These are phyloP conservation scores for Drosophila setosimentum DNA, from an alignment of 2,888 invertebrate genomes.

Conservation along the genomic window DNA sequence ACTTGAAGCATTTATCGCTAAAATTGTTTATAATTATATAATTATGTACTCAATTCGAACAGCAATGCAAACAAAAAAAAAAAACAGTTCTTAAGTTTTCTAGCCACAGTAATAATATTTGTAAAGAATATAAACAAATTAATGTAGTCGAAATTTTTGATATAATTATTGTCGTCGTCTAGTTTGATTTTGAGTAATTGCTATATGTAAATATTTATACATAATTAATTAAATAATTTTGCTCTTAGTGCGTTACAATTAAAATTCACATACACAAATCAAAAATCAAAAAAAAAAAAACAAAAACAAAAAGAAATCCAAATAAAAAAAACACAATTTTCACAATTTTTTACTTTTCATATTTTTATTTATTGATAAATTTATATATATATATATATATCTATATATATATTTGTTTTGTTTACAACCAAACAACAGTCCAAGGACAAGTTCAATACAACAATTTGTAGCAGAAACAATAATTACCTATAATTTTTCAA, in stretches of 20 bases:
- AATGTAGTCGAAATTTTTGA: slow-evolving; percentile 52
- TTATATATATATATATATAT: background rate
- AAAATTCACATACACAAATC: slow-evolving; percentile 23
- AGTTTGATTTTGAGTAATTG: slow-evolving; percentile 14
- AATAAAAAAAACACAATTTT: background rate
- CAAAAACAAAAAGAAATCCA: slow-evolving; percentile 23
- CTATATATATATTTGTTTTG: background rate
- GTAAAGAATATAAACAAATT: slow-evolving; percentile 34
- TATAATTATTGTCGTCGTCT: slow-evolving; percentile 14
- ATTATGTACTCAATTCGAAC: slow-evolving; percentile 60
- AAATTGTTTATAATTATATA: slow-evolving; percentile 41
- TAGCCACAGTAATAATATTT: slow-evolving; percentile 8
- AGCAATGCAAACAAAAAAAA: slow-evolving; percentile 47
- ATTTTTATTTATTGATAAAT: background rate
- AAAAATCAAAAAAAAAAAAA: slow-evolving; percentile 15
- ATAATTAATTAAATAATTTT: slow-evolving; percentile 26
- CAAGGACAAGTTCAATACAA: slow-evolving; percentile 10
- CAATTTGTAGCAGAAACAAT: slow-evolving; percentile 16
- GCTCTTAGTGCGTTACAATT: slow-evolving; percentile 35
- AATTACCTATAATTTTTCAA: slow-evolving; percentile 34
- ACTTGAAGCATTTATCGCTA: slow-evolving; percentile 77
- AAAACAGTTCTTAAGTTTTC: slow-evolving; percentile 35
- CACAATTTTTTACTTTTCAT: slow-evolving; percentile 4
- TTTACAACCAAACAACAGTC: slow-evolving; percentile 15
- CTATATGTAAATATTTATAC: slow-evolving; percentile 44